Evolutionary conservation across 1,140 invertebrate genomes (phyloP), one percentile per base, ranked within the genome.

Genomic region (Euwallacea similis): DNA sequence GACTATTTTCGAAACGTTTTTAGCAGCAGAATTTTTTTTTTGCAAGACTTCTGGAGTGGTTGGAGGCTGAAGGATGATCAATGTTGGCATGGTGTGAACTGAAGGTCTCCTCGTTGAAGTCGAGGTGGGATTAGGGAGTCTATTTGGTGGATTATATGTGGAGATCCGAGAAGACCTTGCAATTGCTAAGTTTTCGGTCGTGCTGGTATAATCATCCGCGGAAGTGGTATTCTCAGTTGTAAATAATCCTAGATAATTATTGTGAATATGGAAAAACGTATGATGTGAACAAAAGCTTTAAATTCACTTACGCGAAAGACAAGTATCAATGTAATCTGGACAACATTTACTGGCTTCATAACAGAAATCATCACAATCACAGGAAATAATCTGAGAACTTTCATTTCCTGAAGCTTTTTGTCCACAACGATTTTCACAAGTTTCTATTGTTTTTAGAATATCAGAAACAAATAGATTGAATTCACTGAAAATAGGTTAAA

Each of bases 321-420:
- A 80, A 33, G 75, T 42, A 47, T 76, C 79, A 10, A 77, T 66
- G 55, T 71, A 79, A 69, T 80, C 79, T 2, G 77, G 77, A 74
- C 79, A 80, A 69, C 79, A 80, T 43, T 71, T 46, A 11, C 66
- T 76, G n/a, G 59, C 71, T 33, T 76, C 73, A 54, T 56, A 69
- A 58, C 79, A 80, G 54, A 66, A 61, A 56, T 78, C 78, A 21
- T 79, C 77, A 46, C 79, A 80, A 65, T 76, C 76, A 55, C 79
- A 80, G 7, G 67, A 69, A 0, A 77, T 65, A 9, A 65, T 21
- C 15, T 68, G 53, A 6, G 43, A 47, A 16, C 54, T 59, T 7
- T 65, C 70, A n/a, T 50, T 58, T 42, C 11, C 42, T 33, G 33
- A 65, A 11, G 69, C 69, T 46, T 66, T 71, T 10, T 47, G 43